Evolutionary conservation across 2,888 invertebrate genomes (phyloP).

Genomic region (Petrolisthes manimaculis): DNA sequence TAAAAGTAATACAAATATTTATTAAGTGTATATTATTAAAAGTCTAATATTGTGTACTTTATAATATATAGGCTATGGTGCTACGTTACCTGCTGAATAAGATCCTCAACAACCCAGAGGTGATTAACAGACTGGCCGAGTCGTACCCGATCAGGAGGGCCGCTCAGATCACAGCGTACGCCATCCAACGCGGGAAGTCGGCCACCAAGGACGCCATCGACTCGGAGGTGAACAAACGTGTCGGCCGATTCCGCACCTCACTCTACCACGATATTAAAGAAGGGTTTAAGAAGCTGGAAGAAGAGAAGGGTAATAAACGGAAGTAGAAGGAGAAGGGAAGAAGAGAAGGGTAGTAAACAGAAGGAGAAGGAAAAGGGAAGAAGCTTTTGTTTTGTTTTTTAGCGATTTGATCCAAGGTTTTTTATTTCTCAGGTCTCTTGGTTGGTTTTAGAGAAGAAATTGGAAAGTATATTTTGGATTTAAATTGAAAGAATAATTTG

Average conservation of each 20-base stretch:
- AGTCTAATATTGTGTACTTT: too few relatives aligned
- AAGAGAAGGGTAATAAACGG: slow-evolving; percentile 77
- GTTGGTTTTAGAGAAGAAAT: too few relatives aligned
- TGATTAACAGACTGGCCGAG: slow-evolving; percentile 84
- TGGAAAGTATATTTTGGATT: too few relatives aligned
- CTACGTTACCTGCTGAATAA: slow-evolving; percentile 79
- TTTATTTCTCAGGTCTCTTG: too few relatives aligned
- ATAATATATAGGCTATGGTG: slow-evolving; percentile 80
- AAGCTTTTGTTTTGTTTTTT: too few relatives aligned
- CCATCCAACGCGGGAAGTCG: slow-evolving; percentile 77
- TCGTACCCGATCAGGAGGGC: slow-evolving; percentile 86
- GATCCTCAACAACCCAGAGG: slow-evolving; percentile 82
- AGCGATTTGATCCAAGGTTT: too few relatives aligned
- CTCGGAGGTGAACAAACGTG: slow-evolving; percentile 44
- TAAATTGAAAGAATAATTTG: too few relatives aligned
- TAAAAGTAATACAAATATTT: too few relatives aligned
- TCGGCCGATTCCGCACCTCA: slow-evolving; percentile 37
- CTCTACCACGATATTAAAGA: slow-evolving; percentile 65
- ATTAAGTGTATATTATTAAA: too few relatives aligned
- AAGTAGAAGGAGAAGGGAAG: slow-evolving; percentile 61
- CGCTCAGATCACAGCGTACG: slow-evolving; percentile 82
- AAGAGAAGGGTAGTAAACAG: too few relatives aligned
- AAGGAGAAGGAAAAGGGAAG: too few relatives aligned
- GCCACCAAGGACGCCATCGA: slow-evolving; percentile 68
- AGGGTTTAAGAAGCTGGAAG: slow-evolving; percentile 74